Evolutionary conservation across 2,797 vertebrate genomes (phyloP).

Genomic region (Hypotaenidia okinawae): DNA sequence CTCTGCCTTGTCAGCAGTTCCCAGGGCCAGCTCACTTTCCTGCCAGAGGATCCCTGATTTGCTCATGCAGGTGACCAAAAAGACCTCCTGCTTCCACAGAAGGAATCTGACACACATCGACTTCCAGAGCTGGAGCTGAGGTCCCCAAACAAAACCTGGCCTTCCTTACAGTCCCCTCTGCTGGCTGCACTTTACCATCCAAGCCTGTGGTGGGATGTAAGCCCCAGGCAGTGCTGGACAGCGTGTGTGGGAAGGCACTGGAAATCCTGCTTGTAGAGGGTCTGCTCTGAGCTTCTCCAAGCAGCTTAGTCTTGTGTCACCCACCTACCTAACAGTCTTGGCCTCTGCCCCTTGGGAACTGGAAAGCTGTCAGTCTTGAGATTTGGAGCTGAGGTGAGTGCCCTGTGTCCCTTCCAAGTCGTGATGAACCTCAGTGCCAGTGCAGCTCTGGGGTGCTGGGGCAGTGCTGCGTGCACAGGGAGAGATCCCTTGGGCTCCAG

Average conservation of each 20-base stretch:
- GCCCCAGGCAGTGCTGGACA: neutral
- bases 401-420: neutral
- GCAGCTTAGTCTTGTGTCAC: neutral
- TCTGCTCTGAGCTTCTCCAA: neutral
- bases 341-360: neutral
- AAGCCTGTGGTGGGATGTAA: neutral
- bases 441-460: neutral
- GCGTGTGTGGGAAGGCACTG: fast-evolving
- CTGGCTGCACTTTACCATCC: neutral
- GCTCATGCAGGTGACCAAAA: neutral
- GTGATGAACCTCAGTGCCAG: neutral
- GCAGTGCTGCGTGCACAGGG: neutral
- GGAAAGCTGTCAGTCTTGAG: neutral
- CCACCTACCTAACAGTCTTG: neutral
- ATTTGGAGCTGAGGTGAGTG: neutral
- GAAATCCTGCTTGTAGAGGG: neutral
- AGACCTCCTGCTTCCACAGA: neutral
- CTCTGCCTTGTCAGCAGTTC: neutral
- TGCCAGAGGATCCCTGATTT: neutral
- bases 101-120: neutral
- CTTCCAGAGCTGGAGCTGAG: neutral
- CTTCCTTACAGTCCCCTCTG: neutral
- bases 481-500: neutral
- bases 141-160: neutral
- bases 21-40: neutral